Base-by-base conservation (phyloP, 2,888 invertebrate genomes). In the Erebia ligea region DNA sequence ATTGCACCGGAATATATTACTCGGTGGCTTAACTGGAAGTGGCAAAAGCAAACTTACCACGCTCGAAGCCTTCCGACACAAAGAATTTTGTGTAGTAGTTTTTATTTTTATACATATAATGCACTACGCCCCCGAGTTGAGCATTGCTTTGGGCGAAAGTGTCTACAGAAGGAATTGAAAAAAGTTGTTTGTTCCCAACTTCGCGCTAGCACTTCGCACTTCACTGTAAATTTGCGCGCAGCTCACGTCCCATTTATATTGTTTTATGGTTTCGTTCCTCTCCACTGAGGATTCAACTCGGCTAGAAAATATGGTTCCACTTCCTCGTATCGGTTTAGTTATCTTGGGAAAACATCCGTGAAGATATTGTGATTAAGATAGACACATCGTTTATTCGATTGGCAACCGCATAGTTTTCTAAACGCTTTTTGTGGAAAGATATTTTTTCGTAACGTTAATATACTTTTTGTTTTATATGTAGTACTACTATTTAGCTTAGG, bases 201-300 rank as follows among this genome's bases (percentile, higher is more conserved):
- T 75, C 65, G 72, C 71, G 71, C 70, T 71, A 75, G 76, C 75
- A 74, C 75, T 70, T 69, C 68, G 76, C 75, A 74, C 75, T 70
- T 68, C 68, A 72, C 76, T 76, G 77, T 78, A 76, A 77, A 76
- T 77, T 77, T 72, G 78, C 83, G 80, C 80, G 79, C 77, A 80
- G 79, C 81, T 81, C 86, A 88, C 86, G 89, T 89, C 86, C 86
- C 89, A 89, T 90, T 89, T 88, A 88, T 89, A 89, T 87, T 88
- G 89, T 89, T 90, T 89, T 90, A 90, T 89, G 88, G 88, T 85
- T 85, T 82, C 86, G 87, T 87, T 88, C 86, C 84, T 85, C 83
- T 81, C 85, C 84, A 80, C 82, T 78, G 80, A 80, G 83, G 82
- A 81, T 84, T 77, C 78, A 82, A 79, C 78, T 80, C 79, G 81